A percentile compares a stretch with the other conserved stretches of the same genome.
Evolutionary conservation across 2,113 vertebrate genomes (phyloP).

Genomic region (Xyliphius kryptos): DNA sequence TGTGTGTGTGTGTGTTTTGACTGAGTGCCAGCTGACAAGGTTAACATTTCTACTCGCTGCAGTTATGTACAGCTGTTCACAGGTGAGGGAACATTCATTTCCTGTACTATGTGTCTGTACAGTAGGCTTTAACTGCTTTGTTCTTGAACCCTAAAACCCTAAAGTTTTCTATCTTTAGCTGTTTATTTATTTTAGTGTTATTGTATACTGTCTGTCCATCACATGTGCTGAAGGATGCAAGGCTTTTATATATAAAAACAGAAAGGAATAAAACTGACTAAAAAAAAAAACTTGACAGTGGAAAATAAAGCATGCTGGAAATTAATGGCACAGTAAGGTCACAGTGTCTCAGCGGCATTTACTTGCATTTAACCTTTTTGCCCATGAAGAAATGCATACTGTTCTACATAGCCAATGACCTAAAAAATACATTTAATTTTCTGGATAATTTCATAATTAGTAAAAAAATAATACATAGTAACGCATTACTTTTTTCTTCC

Average conservation of each 20-base stretch:
- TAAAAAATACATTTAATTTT: background rate
- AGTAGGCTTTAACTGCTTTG: background rate
- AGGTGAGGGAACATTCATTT: background rate
- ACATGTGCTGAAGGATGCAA: no score
- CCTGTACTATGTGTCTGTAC: background rate
- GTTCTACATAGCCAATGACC: background rate
- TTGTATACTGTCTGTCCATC: no score
- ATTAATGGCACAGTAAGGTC: background rate
- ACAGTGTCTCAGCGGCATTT: constrained; percentile 2
- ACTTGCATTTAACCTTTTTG: background rate
- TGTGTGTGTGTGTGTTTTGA: no score
- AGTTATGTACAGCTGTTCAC: background rate
- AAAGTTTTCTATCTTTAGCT: background rate
- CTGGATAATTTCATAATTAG: constrained; percentile 26
- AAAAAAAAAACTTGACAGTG: constrained; percentile 6
- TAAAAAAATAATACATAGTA: no score
- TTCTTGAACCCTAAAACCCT: background rate
- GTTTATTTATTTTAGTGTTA: no score
- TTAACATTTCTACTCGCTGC: no score
- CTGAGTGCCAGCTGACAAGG: no score
- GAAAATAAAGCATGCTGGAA: constrained; percentile 16
- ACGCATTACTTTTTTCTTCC: no score
- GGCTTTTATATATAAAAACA: no score
- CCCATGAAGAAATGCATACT: constrained; percentile 10
- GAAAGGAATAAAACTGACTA: no score